phyloP scores from a whole-genome alignment of 2,888 invertebrate species.

The Coecobrya sp. region DNA sequence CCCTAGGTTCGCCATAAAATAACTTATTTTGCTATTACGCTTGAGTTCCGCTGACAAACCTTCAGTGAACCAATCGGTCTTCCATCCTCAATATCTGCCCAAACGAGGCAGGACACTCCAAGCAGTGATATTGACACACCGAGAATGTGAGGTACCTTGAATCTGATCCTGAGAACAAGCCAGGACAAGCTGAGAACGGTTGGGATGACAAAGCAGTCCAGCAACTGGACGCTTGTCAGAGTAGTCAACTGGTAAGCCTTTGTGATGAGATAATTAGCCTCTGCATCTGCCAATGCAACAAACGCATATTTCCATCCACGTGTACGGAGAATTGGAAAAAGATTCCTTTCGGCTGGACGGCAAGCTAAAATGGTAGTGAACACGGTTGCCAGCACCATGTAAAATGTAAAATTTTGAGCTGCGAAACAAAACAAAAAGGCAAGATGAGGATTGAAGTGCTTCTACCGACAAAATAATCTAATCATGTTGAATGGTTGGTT shows the following conservation, averaged over 20 bases:
- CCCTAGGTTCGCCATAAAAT: too few relatives aligned
- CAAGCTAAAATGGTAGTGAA: conserved; percentile 93
- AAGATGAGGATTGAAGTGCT: too few relatives aligned
- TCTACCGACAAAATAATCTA: neutral
- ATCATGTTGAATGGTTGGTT: neutral
- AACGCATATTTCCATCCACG: conserved; percentile 94
- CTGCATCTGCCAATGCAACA: conserved; percentile 94
- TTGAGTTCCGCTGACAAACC: conserved; percentile 87
- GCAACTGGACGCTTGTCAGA: conserved; percentile 91
- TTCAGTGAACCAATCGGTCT: conserved; percentile 87
- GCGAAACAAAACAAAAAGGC: conserved; percentile 62
- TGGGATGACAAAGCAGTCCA: conserved; percentile 95
- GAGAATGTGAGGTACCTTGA: conserved; percentile 91
- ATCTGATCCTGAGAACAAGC: conserved; percentile 92
- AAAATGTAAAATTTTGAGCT: conserved; percentile 94
- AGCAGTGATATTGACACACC: conserved; percentile 94
- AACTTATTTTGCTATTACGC: too few relatives aligned
- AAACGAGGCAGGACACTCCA: conserved; percentile 94
- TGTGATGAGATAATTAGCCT: conserved; percentile 94
- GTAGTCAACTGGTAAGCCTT: conserved; percentile 93
- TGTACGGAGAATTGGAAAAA: conserved; percentile 91
- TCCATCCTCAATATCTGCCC: conserved; percentile 92
- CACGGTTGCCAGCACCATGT: conserved; percentile 92
- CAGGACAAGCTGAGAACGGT: conserved; percentile 93
- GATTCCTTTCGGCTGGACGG: conserved; percentile 90